These are phyloP conservation scores for Poecile atricapillus DNA, from an alignment of 2,113 vertebrate genomes.

Conservation along the genomic window DNA sequence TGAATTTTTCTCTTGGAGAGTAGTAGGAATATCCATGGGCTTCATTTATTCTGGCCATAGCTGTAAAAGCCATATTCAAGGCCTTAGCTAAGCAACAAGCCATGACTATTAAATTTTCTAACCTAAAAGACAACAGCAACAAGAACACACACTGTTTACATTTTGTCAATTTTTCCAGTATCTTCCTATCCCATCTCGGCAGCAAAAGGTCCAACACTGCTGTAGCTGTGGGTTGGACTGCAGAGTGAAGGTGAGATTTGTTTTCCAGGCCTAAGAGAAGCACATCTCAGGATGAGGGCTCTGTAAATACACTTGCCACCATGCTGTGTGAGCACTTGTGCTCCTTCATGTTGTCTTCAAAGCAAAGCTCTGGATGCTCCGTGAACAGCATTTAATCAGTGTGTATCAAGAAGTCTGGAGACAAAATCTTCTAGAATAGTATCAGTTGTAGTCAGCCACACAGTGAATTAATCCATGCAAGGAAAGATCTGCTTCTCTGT, in stretches of 20 bases:
- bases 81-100: not conserved
- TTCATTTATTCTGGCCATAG: not conserved
- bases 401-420: not conserved
- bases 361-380: not conserved
- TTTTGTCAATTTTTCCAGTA: not conserved
- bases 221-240: not conserved
- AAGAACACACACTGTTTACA: not conserved
- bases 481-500: not conserved
- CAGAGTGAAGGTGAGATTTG: not conserved
- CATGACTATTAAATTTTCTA: not conserved
- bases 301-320: not conserved
- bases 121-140: not conserved
- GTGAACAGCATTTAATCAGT: not conserved
- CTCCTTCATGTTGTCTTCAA: not conserved
- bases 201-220: not conserved
- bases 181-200: not conserved
- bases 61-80: not conserved
- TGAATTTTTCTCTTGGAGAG: not conserved
- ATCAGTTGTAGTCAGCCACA: not conserved
- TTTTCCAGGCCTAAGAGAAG: not conserved
- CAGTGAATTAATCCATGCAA: not conserved
- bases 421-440: not conserved
- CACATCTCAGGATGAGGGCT: not conserved
- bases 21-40: not conserved
- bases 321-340: not conserved